Base-by-base conservation (phyloP, 2,888 invertebrate species). In the Scaptomyza polygonia region DNA sequence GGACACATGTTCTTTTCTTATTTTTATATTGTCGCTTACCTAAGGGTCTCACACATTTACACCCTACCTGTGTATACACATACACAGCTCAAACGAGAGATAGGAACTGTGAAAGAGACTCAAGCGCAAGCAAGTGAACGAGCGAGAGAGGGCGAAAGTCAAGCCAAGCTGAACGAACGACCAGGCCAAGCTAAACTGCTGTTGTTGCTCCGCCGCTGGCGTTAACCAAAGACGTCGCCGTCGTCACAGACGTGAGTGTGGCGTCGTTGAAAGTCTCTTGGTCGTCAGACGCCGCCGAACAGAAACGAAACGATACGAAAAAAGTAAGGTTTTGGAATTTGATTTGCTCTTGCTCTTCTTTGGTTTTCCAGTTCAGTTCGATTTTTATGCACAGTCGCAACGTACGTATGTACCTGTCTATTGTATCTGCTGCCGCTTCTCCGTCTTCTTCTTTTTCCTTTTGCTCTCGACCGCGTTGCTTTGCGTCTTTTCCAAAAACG, bases 281-380 rank as follows among this genome's bases (percentile, higher is more conserved):
- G 78, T 64, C 65, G 55, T 55, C 56, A 39, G 62, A 59, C 57
- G 51, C 47, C 66, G 66, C 47, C 72, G 77, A 73, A 77, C 73
- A 66, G 76, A 62, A 75, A 72, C 79, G 77, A 78, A 56, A 61
- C 70, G 64, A 53, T 29, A 53, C 61, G 68, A 64, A 68, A 86
- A 82, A 67, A 57, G 79, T 89, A 88, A 82, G 89, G 90, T 89
- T 90, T 90, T 89, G 89, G 90, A 89, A 89, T 89, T 88, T 90
- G 89, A 25, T 25, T 80, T 71, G 78, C 73, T 89, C 85, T 89
- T 89, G 90, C 88, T 90, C 90, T 89, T 89, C 90, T 89, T 90
- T 90, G 89, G 89, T 90, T 89, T 89, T 74, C 90, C 88, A 89
- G 89, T 89, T 89, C 81, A 89, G 83, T 89, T 90, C 86, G 86